A percentile compares a stretch with the other conserved stretches of the same genome.
These are phyloP conservation scores for Drosophila ustulata DNA, from an alignment of 2,888 invertebrate genomes.

Conservation along the genomic window DNA sequence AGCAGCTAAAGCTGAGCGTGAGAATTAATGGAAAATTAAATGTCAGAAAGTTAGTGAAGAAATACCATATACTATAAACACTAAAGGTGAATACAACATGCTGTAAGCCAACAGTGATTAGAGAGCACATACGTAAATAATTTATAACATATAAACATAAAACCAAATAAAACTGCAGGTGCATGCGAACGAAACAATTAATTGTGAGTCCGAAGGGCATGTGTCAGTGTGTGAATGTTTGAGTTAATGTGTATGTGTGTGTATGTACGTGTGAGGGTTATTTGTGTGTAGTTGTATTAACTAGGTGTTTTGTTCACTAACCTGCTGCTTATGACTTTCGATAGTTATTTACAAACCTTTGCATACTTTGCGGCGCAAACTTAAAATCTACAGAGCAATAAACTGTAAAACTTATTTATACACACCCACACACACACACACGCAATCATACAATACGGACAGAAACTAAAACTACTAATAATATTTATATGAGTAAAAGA, in stretches of 20 bases:
- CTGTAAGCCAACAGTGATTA: conserved; percentile 35
- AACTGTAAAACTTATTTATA: conserved; percentile 37
- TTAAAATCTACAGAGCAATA: conserved; percentile 54
- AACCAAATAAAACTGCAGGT: conserved; percentile 31
- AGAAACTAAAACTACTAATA: conserved; percentile 4
- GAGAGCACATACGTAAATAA: background rate
- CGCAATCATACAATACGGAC: conserved; percentile 1
- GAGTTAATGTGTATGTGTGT: conserved; percentile 8
- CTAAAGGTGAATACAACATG: conserved; percentile 42
- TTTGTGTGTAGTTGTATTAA: conserved; percentile 23
- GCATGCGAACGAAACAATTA: conserved; percentile 40
- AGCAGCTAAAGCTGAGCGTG: conserved; percentile 53
- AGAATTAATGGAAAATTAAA: conserved; percentile 78
- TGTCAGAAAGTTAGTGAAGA: conserved; percentile 61
- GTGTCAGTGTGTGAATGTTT: background rate
- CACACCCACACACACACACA: conserved; percentile 6
- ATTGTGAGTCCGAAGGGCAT: background rate
- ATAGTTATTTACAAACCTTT: conserved; percentile 72
- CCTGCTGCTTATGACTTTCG: conserved; percentile 45
- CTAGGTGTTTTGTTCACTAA: conserved; percentile 40
- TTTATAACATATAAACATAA: conserved; percentile 13
- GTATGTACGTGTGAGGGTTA: conserved; percentile 15
- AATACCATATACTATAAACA: conserved; percentile 4
- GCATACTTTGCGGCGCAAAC: conserved; percentile 52
- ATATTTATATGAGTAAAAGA: background rate